Conservation (phyloP, 2,888 invertebrate genomes). For the Hydraecia micacea region DNA sequence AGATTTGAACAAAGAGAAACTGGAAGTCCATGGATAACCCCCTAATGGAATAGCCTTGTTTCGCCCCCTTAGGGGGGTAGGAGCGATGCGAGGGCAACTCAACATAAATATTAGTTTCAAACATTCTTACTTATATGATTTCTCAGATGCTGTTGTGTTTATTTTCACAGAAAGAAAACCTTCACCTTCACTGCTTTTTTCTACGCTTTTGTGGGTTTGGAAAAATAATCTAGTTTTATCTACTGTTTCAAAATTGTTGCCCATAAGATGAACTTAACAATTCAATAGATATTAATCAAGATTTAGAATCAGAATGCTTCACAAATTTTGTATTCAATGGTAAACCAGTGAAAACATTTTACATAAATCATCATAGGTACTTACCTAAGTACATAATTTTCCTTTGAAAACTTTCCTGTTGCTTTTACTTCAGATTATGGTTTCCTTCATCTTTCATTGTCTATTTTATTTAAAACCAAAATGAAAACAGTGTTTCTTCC, state of each 20-base stretch:
- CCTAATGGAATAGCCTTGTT: slow-evolving; percentile 61
- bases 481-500: not conserved
- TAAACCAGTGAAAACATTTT: not conserved
- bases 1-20: slow-evolving; percentile 36
- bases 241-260: not conserved
- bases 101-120: slow-evolving; percentile 47
- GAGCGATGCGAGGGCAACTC: not conserved
- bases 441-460: slow-evolving; percentile 3
- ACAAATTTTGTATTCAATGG: not conserved
- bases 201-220: too few species aligned
- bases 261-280: not conserved
- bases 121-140: slow-evolving; percentile 23
- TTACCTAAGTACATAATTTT: not conserved
- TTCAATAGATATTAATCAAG: not conserved
- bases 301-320: not conserved
- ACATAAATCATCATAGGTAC: not conserved
- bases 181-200: not conserved
- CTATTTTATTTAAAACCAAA: not conserved
- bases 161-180: not conserved
- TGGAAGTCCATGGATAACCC: slow-evolving; percentile 38
- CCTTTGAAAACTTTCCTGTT: not conserved
- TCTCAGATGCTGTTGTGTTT: not conserved
- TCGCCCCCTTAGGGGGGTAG: not conserved
- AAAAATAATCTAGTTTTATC: not conserved
- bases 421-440: slow-evolving; percentile 15